Percentiles rank a stretch among this genome's conserved stretches.
These are phyloP conservation scores for Hephaestus fuliginosus DNA, from an alignment of 2,797 vertebrate genomes.

Conservation along the genomic window DNA sequence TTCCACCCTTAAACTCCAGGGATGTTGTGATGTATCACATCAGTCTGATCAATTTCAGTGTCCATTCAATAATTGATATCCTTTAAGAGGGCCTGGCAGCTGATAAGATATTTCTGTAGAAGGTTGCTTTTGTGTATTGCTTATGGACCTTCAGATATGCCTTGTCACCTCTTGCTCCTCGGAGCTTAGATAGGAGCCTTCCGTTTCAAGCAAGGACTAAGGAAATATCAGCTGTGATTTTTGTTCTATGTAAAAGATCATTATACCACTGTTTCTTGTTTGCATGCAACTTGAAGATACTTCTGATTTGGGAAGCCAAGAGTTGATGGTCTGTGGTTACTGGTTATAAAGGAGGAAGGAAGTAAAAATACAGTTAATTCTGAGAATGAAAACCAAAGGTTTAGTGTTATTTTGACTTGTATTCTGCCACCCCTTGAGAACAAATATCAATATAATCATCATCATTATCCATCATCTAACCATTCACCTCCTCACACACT, in stretches of 20 bases:
- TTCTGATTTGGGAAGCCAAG: neutral
- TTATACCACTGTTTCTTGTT: neutral
- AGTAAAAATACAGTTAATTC: neutral
- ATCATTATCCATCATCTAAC: slow-evolving; percentile 1
- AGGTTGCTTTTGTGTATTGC: too few relatives aligned
- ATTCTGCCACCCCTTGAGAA: neutral
- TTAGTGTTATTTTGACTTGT: neutral
- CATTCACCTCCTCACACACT: neutral
- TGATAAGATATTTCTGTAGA: too few relatives aligned
- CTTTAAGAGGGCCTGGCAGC: too few relatives aligned
- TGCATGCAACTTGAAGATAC: neutral
- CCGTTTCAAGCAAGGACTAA: too few relatives aligned
- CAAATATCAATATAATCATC: neutral
- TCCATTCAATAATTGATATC: too few relatives aligned
- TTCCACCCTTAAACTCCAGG: too few relatives aligned
- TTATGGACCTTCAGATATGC: too few relatives aligned
- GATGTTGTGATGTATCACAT: too few relatives aligned
- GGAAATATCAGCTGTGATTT: neutral
- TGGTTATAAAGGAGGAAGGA: neutral
- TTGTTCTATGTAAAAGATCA: neutral
- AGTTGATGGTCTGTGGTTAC: neutral
- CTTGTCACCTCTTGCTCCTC: too few relatives aligned
- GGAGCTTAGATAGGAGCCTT: too few relatives aligned
- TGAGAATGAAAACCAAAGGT: neutral
- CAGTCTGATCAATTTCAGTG: too few relatives aligned